These are phyloP conservation scores for Gymnocheta viridis DNA, from an alignment of 2,888 invertebrate genomes.

Conservation along the genomic window DNA sequence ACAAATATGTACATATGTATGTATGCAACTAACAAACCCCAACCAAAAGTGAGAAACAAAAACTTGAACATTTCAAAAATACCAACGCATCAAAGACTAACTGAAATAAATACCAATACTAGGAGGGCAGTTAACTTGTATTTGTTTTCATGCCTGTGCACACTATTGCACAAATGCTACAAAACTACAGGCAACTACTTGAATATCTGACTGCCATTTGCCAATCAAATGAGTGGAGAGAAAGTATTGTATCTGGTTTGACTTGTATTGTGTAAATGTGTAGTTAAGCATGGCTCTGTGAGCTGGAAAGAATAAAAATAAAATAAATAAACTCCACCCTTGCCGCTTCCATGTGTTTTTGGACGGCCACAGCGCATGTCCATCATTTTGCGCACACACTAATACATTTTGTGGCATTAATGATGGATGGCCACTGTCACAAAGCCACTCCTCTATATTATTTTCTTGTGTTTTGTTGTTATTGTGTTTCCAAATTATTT, in stretches of 20 bases:
- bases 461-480: conserved; percentile 40
- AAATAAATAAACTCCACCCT: conserved; percentile 76
- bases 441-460: conserved; percentile 77
- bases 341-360: conserved; percentile 53
- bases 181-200: conserved; percentile 72
- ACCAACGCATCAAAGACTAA: conserved; percentile 43
- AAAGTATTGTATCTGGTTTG: conserved; percentile 53
- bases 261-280: conserved; percentile 43
- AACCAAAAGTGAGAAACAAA: conserved; percentile 57
- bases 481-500: conserved; percentile 57
- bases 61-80: conserved; percentile 48
- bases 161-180: conserved; percentile 52
- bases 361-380: conserved; percentile 76
- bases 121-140: conserved; percentile 72
- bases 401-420: conserved; percentile 50
- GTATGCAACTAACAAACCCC: conserved; percentile 19
- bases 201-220: not conserved
- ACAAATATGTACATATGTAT: not conserved
- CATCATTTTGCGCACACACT: conserved; percentile 48
- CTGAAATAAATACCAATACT: conserved; percentile 76
- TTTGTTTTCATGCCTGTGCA: not conserved
- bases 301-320: conserved; percentile 36
- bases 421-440: conserved; percentile 76
- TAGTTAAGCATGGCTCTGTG: conserved; percentile 25
- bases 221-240: conserved; percentile 79